These are phyloP conservation scores for Ophiothrix spiculata DNA, from an alignment of 35 echinoderm and acorn worm species.

Conservation along the genomic window DNA sequence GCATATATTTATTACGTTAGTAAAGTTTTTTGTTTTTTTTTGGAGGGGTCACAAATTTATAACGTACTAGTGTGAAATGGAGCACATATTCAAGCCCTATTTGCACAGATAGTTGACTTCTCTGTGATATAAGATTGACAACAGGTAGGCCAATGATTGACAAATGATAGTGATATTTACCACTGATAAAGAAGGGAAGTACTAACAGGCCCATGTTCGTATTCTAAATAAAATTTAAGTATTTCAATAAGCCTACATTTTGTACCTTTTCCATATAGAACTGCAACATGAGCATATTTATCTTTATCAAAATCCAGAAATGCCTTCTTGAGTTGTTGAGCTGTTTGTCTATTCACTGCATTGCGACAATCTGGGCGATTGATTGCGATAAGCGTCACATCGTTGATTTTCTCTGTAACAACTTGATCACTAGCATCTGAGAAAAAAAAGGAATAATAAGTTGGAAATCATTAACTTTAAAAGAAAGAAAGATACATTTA, in stretches of 20 bases:
- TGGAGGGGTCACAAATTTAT: no score
- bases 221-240: not conserved
- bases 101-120: no score
- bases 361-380: slow-evolving; percentile 77
- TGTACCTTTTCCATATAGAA: slow-evolving; percentile 94
- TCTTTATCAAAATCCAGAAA: slow-evolving; percentile 82
- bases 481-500: no score
- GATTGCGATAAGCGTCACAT: slow-evolving; percentile 81
- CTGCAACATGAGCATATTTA: slow-evolving; percentile 52
- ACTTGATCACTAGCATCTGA: slow-evolving; percentile 29
- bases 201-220: not conserved
- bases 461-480: no score
- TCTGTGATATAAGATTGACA: no score
- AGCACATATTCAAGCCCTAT: no score
- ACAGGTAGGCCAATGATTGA: not conserved
- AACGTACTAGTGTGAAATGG: no score
- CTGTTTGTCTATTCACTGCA: slow-evolving; percentile 84
- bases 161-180: not conserved
- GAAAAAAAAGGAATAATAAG: no score
- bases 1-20: no score
- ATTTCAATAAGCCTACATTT: not conserved
- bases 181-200: not conserved
- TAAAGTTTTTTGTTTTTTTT: no score
- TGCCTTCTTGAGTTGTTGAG: slow-evolving; percentile 53
- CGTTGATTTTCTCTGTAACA: slow-evolving; percentile 59